phyloP scores from a whole-genome alignment of 2,888 invertebrate genomes.

The Torymus texanus region DNA sequence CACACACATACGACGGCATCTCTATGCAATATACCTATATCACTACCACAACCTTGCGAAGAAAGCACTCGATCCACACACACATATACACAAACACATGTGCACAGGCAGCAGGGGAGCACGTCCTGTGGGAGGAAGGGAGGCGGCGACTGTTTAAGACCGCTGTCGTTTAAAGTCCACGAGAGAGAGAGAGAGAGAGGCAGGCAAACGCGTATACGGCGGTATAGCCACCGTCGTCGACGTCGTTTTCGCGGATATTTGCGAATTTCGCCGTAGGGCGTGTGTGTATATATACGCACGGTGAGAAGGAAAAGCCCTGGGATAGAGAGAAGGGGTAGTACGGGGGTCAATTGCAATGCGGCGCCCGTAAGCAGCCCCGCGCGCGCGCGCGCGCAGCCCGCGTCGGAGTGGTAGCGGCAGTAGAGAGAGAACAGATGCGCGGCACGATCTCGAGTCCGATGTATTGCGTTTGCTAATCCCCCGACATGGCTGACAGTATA shows the following conservation, averaged over 20 bases:
- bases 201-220: too few relatives aligned
- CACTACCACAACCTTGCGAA: not conserved
- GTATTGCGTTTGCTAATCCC: constrained; percentile 74
- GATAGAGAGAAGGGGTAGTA: constrained; percentile 23
- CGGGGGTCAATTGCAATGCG: constrained; percentile 60
- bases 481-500: constrained; percentile 73
- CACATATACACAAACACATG: not conserved
- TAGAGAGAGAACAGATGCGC: constrained; percentile 71
- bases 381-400: not conserved
- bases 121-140: not conserved
- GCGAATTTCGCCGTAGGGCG: constrained; percentile 64
- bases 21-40: not conserved
- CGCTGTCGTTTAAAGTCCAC: constrained; percentile 28
- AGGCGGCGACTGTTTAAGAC: constrained; percentile 31
- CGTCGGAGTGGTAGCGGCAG: not conserved
- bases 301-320: constrained; percentile 56
- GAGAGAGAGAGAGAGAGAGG: constrained; percentile 25
- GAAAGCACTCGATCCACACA: not conserved
- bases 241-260: constrained; percentile 67
- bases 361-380: constrained; percentile 59
- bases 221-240: constrained; percentile 50
- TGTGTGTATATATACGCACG: constrained; percentile 44
- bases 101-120: not conserved
- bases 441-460: constrained; percentile 72
- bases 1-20: constrained; percentile 21